A percentile compares a stretch with the other conserved stretches of the same genome.
These are phyloP conservation scores for Holacanthus passer DNA, from an alignment of 2,113 vertebrate species.

Conservation along the genomic window DNA sequence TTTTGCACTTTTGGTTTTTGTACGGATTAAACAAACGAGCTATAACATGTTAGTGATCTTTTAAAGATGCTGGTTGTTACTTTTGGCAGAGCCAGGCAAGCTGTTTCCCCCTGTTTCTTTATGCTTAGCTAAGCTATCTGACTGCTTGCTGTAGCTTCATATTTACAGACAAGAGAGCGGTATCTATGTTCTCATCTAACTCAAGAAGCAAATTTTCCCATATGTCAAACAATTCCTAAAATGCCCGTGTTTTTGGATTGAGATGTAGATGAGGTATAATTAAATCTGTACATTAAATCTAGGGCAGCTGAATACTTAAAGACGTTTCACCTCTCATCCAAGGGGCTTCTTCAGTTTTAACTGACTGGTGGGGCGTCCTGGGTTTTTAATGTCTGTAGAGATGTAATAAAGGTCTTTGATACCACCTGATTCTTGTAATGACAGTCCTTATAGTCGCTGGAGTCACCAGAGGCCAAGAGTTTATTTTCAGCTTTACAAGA, in stretches of 20 bases:
- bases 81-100: background rate
- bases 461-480: too few relatives aligned
- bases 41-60: background rate
- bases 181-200: background rate
- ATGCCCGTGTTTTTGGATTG: background rate
- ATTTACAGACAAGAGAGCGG: background rate
- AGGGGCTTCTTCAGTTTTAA: too few relatives aligned
- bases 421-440: too few relatives aligned
- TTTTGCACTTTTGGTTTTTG: background rate
- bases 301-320: too few relatives aligned
- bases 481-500: background rate
- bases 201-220: background rate
- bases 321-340: too few relatives aligned
- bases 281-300: too few relatives aligned
- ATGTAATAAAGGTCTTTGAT: too few relatives aligned
- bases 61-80: background rate
- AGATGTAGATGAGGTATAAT: background rate
- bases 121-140: background rate
- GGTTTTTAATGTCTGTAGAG: too few relatives aligned
- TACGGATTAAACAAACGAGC: background rate
- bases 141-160: background rate
- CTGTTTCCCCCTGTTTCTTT: background rate
- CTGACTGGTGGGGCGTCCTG: too few relatives aligned
- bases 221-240: background rate
- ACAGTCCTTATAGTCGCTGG: too few relatives aligned